A percentile compares a stretch with the other conserved stretches of the same genome.
Conservation (phyloP, 2,888 invertebrate genomes). For the Leistus spinibarbis region DNA sequence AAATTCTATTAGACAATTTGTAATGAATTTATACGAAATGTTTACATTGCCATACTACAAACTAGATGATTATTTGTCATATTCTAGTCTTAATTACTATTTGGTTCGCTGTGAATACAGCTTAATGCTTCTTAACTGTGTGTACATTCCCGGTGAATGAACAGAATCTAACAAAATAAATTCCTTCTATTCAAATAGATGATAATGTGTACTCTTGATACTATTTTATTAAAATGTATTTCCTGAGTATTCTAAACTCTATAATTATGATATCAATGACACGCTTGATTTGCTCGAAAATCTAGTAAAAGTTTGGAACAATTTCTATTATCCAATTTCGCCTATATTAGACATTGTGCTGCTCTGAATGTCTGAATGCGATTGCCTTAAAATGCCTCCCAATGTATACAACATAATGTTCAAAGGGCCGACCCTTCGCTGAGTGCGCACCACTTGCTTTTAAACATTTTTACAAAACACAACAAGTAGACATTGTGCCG, state of each 20-base stretch:
- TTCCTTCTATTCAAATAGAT: too few relatives aligned
- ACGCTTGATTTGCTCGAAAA: background rate
- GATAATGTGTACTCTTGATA: too few relatives aligned
- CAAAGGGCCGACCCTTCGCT: background rate
- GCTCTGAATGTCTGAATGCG: background rate
- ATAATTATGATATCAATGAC: background rate
- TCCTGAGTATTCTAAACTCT: constrained; percentile 2
- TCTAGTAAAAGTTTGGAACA: background rate
- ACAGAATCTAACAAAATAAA: too few relatives aligned
- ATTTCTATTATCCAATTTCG: constrained; percentile 4
- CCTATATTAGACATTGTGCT: background rate
- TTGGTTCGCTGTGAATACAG: too few relatives aligned
- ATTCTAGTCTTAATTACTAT: too few relatives aligned
- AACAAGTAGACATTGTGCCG: background rate
- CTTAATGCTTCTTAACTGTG: too few relatives aligned
- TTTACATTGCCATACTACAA: too few relatives aligned
- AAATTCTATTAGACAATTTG: too few relatives aligned
- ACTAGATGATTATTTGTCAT: too few relatives aligned
- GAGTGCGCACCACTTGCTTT: constrained; percentile 22
- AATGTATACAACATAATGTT: background rate
- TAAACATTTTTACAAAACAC: constrained; percentile 21
- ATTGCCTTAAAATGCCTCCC: background rate
- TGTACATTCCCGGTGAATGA: too few relatives aligned
- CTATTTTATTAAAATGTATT: too few relatives aligned
- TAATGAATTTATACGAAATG: too few relatives aligned